Evolutionary conservation across 2,797 vertebrate species (phyloP).

Genomic region (Enteromius afrohamiltoni): DNA sequence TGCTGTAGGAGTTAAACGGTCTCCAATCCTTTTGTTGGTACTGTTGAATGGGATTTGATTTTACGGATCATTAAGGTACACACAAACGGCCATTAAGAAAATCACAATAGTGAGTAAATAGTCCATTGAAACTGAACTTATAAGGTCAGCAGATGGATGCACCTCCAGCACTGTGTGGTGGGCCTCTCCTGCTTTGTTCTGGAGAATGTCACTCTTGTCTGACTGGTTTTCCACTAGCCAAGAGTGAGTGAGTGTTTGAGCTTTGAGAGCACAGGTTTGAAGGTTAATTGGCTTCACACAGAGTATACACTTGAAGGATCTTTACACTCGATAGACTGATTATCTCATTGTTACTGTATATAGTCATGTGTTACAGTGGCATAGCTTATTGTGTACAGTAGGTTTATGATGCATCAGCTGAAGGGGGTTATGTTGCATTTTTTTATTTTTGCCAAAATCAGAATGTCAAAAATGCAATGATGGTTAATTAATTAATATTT

Average conservation of each 20-base stretch:
- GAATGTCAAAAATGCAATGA: background rate
- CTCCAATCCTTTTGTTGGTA: background rate
- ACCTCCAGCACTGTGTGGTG: background rate
- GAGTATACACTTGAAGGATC: background rate
- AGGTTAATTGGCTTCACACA: background rate
- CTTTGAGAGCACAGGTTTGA: background rate
- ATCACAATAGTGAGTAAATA: background rate
- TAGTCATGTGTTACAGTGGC: background rate
- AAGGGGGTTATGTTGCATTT: background rate
- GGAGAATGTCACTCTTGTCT: constrained; percentile 41
- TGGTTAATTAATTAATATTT: background rate
- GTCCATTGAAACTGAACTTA: constrained; percentile 23
- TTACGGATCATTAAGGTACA: background rate
- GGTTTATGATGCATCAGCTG: background rate
- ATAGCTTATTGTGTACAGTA: background rate
- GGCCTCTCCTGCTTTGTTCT: constrained; percentile 22
- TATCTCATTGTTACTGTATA: background rate
- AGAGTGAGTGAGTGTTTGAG: constrained; percentile 5
- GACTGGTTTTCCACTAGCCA: constrained; percentile 39
- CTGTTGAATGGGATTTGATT: constrained; percentile 4
- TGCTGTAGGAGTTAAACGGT: background rate
- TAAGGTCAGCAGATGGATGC: constrained; percentile 30
- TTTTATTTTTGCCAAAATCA: background rate
- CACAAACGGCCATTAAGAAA: background rate
- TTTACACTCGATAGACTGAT: background rate